phyloP scores from a whole-genome alignment of 2,797 vertebrate genomes.

The Myiothlypis chrysogaster region DNA sequence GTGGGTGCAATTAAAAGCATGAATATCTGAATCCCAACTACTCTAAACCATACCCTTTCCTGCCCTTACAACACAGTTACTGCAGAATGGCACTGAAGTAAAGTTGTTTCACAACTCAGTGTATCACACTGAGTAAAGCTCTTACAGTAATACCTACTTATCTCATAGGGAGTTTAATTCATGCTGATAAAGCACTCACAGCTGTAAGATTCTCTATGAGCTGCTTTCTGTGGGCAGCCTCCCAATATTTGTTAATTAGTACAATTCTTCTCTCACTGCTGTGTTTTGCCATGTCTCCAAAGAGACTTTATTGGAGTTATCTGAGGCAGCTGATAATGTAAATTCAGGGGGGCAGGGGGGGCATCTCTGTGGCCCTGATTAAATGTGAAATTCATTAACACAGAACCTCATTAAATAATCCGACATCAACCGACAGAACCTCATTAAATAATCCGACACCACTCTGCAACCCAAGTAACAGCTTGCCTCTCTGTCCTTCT shows the following conservation, averaged over 20 bases:
- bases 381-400: neutral
- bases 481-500: conserved; percentile 76
- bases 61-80: neutral
- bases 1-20: neutral
- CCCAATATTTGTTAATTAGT: neutral
- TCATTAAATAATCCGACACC: neutral
- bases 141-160: neutral
- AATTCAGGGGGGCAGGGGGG: neutral
- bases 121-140: neutral
- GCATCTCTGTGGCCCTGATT: neutral
- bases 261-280: neutral
- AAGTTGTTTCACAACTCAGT: neutral
- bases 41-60: neutral
- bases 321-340: neutral
- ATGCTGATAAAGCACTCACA: neutral
- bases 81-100: neutral
- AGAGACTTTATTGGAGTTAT: neutral
- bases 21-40: neutral
- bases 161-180: neutral
- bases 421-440: fast-evolving
- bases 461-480: conserved; percentile 50
- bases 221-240: neutral
- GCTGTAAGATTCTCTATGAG: neutral
- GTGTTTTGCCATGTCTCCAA: neutral
- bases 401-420: neutral